These are phyloP conservation scores for Eupithecia subumbrata DNA, from an alignment of 2,888 invertebrate genomes.

Conservation along the genomic window DNA sequence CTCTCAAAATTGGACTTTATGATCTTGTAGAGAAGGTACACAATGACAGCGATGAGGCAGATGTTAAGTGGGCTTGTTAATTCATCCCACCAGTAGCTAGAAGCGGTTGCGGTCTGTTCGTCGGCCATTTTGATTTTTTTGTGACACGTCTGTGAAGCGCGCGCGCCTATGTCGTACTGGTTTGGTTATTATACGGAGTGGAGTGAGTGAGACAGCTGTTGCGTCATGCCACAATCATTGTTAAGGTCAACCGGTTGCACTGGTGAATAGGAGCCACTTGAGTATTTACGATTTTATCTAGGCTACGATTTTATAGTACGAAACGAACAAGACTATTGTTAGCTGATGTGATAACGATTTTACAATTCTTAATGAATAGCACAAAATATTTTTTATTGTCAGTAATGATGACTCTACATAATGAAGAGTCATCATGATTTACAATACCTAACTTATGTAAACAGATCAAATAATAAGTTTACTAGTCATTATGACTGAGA, in stretches of 20 bases:
- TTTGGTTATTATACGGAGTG: constrained; percentile 34
- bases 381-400: not conserved
- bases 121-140: constrained; percentile 46
- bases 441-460: no score
- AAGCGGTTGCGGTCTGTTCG: constrained; percentile 50
- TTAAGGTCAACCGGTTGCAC: constrained; percentile 54
- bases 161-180: constrained; percentile 39
- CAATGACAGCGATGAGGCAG: constrained; percentile 68
- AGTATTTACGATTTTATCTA: not conserved
- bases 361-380: not conserved
- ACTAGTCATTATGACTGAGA: not conserved
- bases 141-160: constrained; percentile 49
- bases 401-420: not conserved
- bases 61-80: constrained; percentile 75
- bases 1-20: constrained; percentile 78
- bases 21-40: constrained; percentile 86
- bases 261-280: constrained; percentile 7
- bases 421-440: not conserved
- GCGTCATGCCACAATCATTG: constrained; percentile 55
- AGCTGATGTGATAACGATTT: not conserved
- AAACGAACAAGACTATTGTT: not conserved
- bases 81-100: constrained; percentile 78
- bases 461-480: not conserved
- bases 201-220: constrained; percentile 23
- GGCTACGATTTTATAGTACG: not conserved